Evolutionary conservation across 2,888 invertebrate genomes (phyloP).

Genomic region (Capitulum mitella): DNA sequence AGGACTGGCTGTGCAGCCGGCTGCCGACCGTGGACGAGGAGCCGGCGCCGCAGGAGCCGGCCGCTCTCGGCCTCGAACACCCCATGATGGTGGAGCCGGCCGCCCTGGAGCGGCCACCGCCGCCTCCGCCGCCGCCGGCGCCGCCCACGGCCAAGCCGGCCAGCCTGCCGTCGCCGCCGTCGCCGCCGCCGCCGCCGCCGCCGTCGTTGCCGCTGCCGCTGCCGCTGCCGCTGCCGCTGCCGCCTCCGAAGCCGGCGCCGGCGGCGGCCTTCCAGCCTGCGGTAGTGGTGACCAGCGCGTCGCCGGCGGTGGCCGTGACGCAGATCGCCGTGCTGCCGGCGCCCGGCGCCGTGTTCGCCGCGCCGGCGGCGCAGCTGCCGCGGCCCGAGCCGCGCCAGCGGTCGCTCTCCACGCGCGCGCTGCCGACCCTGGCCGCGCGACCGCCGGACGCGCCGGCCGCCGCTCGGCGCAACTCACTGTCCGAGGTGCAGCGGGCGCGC

Average conservation of each 20-base stretch:
- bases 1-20: slow-evolving; percentile 50
- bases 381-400: not conserved
- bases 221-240: not conserved
- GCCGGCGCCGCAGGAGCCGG: not conserved
- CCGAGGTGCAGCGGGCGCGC: slow-evolving; percentile 13
- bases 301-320: no score
- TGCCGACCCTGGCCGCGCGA: not conserved
- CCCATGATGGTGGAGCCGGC: not conserved
- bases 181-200: not conserved
- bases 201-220: no score
- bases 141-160: slow-evolving; percentile 16
- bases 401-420: not conserved
- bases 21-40: slow-evolving; percentile 22
- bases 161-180: no score
- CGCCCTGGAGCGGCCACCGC: slow-evolving; percentile 33
- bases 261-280: not conserved
- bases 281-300: not conserved
- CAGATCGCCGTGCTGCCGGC: not conserved
- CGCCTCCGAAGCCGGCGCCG: no score
- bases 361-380: not conserved
- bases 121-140: slow-evolving; percentile 38
- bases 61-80: not conserved
- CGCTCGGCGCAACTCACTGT: not conserved
- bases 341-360: not conserved
- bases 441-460: not conserved